phyloP scores from a whole-genome alignment of 2,888 invertebrate species.

The Eudemis profundana region DNA sequence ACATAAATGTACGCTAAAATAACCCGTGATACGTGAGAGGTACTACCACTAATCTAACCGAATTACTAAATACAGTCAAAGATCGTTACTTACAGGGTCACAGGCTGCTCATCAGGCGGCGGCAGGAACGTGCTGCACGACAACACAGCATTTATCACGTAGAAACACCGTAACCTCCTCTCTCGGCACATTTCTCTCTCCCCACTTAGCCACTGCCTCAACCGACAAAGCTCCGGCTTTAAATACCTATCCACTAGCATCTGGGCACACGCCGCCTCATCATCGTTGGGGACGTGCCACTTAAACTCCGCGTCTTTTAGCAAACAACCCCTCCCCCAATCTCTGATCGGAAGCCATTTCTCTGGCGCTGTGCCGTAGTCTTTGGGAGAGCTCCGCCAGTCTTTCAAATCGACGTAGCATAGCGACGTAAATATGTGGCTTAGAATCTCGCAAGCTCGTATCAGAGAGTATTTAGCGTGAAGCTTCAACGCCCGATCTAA shows the following conservation, averaged over 20 bases:
- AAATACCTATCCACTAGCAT: constrained; percentile 88
- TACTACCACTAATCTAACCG: too few relatives aligned
- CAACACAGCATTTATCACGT: constrained; percentile 87
- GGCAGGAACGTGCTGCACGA: constrained; percentile 88
- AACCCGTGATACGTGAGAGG: too few relatives aligned
- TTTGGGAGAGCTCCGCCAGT: constrained; percentile 86
- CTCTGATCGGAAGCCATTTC: constrained; percentile 89
- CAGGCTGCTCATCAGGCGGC: constrained; percentile 87
- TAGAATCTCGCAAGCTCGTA: constrained; percentile 87
- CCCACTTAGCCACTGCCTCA: constrained; percentile 84
- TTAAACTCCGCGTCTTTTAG: constrained; percentile 87
- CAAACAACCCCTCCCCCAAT: constrained; percentile 92
- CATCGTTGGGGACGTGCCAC: constrained; percentile 91
- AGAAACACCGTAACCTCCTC: constrained; percentile 88
- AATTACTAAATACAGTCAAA: background rate
- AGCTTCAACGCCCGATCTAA: constrained; percentile 89
- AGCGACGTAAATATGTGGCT: constrained; percentile 85
- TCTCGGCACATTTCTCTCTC: constrained; percentile 86
- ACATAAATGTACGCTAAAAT: too few relatives aligned
- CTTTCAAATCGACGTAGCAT: constrained; percentile 86
- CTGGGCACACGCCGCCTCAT: constrained; percentile 88
- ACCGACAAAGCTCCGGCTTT: constrained; percentile 85
- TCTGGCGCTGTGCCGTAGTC: constrained; percentile 87
- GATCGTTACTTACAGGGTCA: constrained; percentile 78
- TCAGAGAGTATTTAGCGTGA: constrained; percentile 88